Conservation (phyloP, 2,797 vertebrate genomes). For the Sebastes itinus region DNA sequence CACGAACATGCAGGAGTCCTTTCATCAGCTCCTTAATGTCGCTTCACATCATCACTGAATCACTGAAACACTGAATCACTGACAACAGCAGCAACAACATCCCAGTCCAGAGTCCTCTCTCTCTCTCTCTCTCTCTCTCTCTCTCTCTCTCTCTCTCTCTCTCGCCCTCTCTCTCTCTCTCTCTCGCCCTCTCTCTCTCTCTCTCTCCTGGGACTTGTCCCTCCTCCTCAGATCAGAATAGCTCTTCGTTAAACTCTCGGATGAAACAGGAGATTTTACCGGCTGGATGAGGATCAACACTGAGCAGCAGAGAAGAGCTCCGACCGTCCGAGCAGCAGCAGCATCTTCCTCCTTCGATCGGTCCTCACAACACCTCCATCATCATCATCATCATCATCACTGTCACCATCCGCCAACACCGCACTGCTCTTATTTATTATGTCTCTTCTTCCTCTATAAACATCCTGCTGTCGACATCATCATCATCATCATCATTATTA, state of each 20-base stretch:
- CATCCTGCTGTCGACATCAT: not conserved
- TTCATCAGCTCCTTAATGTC: conserved; percentile 31
- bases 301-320: conserved; percentile 15
- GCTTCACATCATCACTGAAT: conserved; percentile 31
- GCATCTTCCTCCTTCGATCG: conserved; percentile 1
- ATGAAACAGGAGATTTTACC: conserved; percentile 43
- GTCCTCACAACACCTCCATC: conserved; percentile 2
- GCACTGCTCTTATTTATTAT: not conserved
- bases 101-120: conserved; percentile 19
- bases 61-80: not conserved
- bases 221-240: conserved; percentile 78
- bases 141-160: not conserved
- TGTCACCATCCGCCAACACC: conserved; percentile 1
- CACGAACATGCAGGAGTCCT: conserved; percentile 15
- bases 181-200: not conserved
- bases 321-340: not conserved
- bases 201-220: conserved; percentile 67
- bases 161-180: not conserved
- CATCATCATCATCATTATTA: not conserved
- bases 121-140: not conserved
- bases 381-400: conserved; percentile 14
- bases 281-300: conserved; percentile 20
- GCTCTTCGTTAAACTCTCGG: conserved; percentile 61
- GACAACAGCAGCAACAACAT: conserved; percentile 42
- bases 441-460: not conserved